phyloP scores from a whole-genome alignment of 1,140 invertebrate species.

The Popillia japonica region DNA sequence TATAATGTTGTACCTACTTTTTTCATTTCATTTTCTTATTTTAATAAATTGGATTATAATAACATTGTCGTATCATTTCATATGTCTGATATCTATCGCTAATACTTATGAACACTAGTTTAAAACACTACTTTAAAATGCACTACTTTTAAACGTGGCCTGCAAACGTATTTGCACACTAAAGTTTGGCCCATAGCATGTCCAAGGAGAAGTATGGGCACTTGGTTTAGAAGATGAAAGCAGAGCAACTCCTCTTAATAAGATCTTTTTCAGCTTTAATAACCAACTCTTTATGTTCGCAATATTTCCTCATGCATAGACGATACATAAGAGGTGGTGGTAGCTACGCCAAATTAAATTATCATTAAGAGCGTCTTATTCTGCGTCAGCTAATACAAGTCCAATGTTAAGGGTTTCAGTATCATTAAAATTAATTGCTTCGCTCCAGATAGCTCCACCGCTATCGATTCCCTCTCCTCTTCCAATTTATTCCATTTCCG shows the following conservation, averaged over 20 bases:
- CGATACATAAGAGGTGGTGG: background rate
- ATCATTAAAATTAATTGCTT: slow-evolving; percentile 16
- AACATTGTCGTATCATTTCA: too few species aligned
- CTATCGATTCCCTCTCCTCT: background rate
- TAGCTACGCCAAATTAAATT: background rate
- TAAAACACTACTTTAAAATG: too few species aligned
- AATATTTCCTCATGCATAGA: background rate
- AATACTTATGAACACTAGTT: too few species aligned
- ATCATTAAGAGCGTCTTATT: slow-evolving; percentile 11
- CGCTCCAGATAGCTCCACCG: background rate
- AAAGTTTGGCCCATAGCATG: too few species aligned
- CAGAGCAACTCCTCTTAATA: background rate
- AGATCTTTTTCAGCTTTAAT: background rate
- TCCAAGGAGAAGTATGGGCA: too few species aligned
- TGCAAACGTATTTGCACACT: too few species aligned
- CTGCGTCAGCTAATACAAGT: slow-evolving; percentile 8
- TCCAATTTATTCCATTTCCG: background rate
- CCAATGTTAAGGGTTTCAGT: slow-evolving; percentile 14
- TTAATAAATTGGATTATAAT: too few species aligned
- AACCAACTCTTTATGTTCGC: background rate
- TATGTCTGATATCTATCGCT: too few species aligned
- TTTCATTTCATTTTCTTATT: too few species aligned
- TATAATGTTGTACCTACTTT: too few species aligned
- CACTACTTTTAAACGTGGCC: too few species aligned
- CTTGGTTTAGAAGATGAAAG: background rate